Conservation (phyloP, 2,888 invertebrate genomes). For the Acrobasis repandana region DNA sequence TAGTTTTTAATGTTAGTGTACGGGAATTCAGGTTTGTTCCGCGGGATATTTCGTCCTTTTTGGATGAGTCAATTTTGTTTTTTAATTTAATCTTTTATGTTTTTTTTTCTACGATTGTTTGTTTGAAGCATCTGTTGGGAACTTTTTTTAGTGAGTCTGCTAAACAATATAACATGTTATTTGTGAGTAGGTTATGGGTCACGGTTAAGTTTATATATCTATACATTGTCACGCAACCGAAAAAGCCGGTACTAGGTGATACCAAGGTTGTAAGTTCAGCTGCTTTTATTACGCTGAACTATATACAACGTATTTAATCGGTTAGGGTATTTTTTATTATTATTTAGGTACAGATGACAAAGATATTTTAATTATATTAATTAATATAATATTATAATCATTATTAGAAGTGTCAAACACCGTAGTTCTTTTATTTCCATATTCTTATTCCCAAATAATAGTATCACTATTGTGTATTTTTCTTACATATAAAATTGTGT, state of each 20-base stretch:
- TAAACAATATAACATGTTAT: not conserved
- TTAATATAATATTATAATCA: too few species aligned
- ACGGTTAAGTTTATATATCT: not conserved
- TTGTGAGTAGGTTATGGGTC: not conserved
- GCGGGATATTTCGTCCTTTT: not conserved
- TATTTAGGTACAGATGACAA: too few species aligned
- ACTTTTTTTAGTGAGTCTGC: too few species aligned
- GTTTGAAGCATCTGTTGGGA: not conserved
- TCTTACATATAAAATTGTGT: too few species aligned
- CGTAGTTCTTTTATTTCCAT: too few species aligned
- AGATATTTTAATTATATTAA: too few species aligned
- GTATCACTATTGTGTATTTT: too few species aligned
- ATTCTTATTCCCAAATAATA: too few species aligned
- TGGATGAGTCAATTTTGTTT: not conserved
- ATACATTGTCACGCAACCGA: not conserved
- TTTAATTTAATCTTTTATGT: not conserved
- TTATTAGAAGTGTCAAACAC: too few species aligned
- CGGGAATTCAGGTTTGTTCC: conserved; percentile 6
- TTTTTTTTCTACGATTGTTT: not conserved
- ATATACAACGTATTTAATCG: not conserved
- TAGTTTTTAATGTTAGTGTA: conserved; percentile 10
- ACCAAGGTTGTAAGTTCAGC: not conserved
- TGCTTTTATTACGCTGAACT: not conserved
- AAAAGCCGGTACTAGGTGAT: not conserved
- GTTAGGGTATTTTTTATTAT: too few species aligned